Base-by-base conservation (phyloP, 1,140 invertebrate genomes). In the Bathynomus jamesi region DNA sequence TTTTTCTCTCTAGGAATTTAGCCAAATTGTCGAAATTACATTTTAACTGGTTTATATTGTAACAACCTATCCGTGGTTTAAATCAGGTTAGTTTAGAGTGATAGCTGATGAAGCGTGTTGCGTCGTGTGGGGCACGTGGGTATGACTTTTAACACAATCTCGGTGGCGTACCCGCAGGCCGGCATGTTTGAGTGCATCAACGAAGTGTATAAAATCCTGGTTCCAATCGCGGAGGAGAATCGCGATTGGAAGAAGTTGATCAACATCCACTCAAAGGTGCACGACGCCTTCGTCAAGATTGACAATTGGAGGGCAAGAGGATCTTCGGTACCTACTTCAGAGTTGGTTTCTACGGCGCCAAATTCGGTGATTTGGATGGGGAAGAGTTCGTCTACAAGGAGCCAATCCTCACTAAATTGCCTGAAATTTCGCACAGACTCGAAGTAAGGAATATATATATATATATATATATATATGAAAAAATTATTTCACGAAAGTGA, bases 361-460 rank as follows among this genome's bases (percentile, higher is more conserved):
- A 92, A 80, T 98, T 98, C 84, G 95, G 94, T 0, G 96, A 98
- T 85, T 84, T 98, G 25, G 89, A 95, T 82, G 90, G 89, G 25
- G 90, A 96, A 81, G 95, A 98, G 83, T 98, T 96, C 82, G 87
- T 99, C 24, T 99, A 99, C 81, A 98, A 98, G 83, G 96, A 98
- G 82, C 95, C 95, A 32, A 92, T 92, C 27, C 86, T 98, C 62
- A 98, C 96, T 0, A 98, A 98, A 84, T 84, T 99, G 53, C 91
- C 94, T 0, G 96, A 99, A 84, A 98, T 99, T 79, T 96, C 96
- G 78, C 93, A 94, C 80, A 84, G 96, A 61, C 85, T 99, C 0
- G 95, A 98, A 86, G 90, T 91, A 79, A 79, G 65, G n/a, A n/a
- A n/a, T n/a, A n/a, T n/a, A n/a, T n/a, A n/a, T n/a, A n/a, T n/a